Evolutionary conservation across 2,113 vertebrate species (phyloP).

Genomic region (Toxotes chatareus): DNA sequence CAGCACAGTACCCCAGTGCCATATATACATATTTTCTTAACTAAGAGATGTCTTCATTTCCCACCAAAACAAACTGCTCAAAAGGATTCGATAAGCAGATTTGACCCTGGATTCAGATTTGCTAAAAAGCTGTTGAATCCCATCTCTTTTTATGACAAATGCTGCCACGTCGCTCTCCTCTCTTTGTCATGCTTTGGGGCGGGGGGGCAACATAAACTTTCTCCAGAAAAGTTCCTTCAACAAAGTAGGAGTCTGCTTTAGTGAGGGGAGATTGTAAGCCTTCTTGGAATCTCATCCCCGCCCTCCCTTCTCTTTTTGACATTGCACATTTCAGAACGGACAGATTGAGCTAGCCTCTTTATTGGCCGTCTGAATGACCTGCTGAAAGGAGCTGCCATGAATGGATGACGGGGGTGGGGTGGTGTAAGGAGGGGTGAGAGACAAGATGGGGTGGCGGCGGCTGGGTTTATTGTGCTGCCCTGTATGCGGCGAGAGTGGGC

Average conservation of each 20-base stretch:
- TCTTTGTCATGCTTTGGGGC: conserved; percentile 3
- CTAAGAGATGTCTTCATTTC: no score
- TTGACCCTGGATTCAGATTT: not conserved
- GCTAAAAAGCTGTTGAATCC: not conserved
- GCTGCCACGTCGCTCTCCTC: not conserved
- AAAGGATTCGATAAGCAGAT: not conserved
- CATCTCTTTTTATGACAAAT: conserved; percentile 13
- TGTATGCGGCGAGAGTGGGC: conserved; percentile 49
- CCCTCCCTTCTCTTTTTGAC: conserved; percentile 65
- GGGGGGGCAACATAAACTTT: conserved; percentile 9
- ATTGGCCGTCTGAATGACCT: conserved; percentile 78
- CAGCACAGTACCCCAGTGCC: no score
- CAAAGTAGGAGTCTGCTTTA: conserved; percentile 45
- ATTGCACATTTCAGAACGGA: conserved; percentile 72
- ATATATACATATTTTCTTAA: not conserved
- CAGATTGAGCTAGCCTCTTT: conserved; percentile 76
- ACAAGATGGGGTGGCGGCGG: conserved; percentile 31
- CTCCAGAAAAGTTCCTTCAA: conserved; percentile 24
- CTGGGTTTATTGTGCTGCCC: conserved; percentile 56
- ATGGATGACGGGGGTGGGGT: conserved; percentile 74
- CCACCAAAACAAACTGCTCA: not conserved
- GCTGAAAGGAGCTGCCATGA: conserved; percentile 78
- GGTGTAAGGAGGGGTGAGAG: conserved; percentile 29
- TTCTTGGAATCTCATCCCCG: conserved; percentile 59
- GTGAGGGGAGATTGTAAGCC: conserved; percentile 57